Evolutionary conservation across 2,888 invertebrate species (phyloP), one percentile per base, ranked within the genome.

Genomic region (Polyommatus icarus): DNA sequence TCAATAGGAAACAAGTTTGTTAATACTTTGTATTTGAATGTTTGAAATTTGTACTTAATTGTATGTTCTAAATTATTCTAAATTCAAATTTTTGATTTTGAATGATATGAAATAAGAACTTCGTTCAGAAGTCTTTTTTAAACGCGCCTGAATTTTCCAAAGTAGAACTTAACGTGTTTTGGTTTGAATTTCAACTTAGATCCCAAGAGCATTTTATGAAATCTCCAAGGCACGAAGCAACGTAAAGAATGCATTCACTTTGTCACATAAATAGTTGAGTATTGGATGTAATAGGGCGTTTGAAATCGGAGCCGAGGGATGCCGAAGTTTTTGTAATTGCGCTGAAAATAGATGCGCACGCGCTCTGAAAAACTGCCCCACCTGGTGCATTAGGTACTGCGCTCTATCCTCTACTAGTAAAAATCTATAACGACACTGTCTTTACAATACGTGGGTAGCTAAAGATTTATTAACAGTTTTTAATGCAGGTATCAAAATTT

Each of bases 291-390:
- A 73, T 40, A 73, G 73, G 73, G 78, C 86, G 85, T 90, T 90
- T 90, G 92, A 90, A 89, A 92, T 85, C 67, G 78, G 89, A 92
- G 82, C 82, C 85, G 81, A 81, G 82, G 82, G 84, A 87, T 86
- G 86, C 84, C 76, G 84, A 84, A 84, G 82, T 86, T 88, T 89
- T 87, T 85, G 86, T 92, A 91, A 92, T 93, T 91, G 91, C 90
- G 86, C 89, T 87, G 84, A 83, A 91, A 93, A 92, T 93, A 93
- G 90, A 85, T 76, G 80, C 80, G 78, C 83, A 81, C 84, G 82
- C 82, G 81, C 81, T 84, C 80, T 83, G 85, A 83, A 84, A 84
- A 83, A 83, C 81, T 79, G 79, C 78, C 78, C 81, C 90, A 91
- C 90, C 90, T 90, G 90, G 87, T 73, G 78, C 82, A 78, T 78